A percentile compares a stretch with the other conserved stretches of the same genome.
Evolutionary conservation across 2,888 invertebrate genomes (phyloP).

Genomic region (Eumacrocentrus americanus): DNA sequence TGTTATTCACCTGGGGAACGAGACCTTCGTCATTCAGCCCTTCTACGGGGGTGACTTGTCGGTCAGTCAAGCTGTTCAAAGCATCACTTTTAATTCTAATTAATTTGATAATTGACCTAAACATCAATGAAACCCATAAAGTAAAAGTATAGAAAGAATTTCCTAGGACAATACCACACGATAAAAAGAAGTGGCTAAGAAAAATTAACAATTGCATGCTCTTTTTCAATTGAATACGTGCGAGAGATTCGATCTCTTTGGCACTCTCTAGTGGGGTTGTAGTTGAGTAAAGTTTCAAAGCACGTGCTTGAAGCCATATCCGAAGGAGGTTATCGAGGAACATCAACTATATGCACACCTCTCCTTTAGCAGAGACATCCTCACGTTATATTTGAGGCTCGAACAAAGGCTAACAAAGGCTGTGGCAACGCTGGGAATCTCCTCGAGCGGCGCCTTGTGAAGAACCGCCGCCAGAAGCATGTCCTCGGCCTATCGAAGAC

Average conservation of each 20-base stretch:
- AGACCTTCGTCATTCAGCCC: slow-evolving; percentile 97
- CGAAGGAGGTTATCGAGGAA: slow-evolving; percentile 21
- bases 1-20: slow-evolving; percentile 96
- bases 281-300: slow-evolving; percentile 10
- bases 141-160: no score
- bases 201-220: neutral
- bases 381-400: slow-evolving; percentile 95
- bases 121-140: no score
- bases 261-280: neutral
- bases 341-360: slow-evolving; percentile 55
- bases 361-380: slow-evolving; percentile 94
- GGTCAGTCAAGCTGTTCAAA: slow-evolving; percentile 72
- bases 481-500: slow-evolving; percentile 58
- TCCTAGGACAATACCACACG: neutral
- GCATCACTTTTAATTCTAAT: neutral
- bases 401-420: slow-evolving; percentile 87
- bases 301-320: slow-evolving; percentile 5
- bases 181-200: neutral
- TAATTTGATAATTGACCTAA: neutral
- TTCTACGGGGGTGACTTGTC: slow-evolving; percentile 96
- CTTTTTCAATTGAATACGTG: neutral
- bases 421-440: slow-evolving; percentile 83
- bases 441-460: slow-evolving; percentile 76
- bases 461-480: slow-evolving; percentile 70
- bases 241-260: slow-evolving; percentile 14